A percentile compares a stretch with the other conserved stretches of the same genome.
Evolutionary conservation across 2,888 invertebrate species (phyloP).

Genomic region (Tipula vernalis): DNA sequence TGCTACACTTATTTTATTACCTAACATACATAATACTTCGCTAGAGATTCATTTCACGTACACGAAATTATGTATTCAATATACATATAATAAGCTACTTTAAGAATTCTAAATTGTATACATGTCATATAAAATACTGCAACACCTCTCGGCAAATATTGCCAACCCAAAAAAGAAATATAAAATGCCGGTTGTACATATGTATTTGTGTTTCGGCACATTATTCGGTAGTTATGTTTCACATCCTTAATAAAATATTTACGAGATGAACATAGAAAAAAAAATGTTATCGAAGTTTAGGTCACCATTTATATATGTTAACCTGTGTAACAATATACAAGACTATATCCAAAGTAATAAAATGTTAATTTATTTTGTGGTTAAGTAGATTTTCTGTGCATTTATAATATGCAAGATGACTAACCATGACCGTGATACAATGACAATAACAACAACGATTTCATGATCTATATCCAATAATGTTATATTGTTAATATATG

Average conservation of each 20-base stretch:
- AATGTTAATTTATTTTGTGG: neutral
- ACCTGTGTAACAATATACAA: neutral
- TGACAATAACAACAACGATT: neutral
- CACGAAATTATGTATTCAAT: neutral
- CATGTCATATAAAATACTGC: neutral
- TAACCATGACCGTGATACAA: neutral
- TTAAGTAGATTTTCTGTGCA: neutral
- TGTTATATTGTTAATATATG: neutral
- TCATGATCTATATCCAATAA: neutral
- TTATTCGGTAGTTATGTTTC: neutral
- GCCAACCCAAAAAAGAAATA: neutral
- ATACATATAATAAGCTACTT: neutral
- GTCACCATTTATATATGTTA: neutral
- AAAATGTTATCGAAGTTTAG: neutral
- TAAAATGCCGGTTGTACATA: neutral
- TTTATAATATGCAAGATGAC: neutral
- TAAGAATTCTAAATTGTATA: neutral
- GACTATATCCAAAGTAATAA: neutral
- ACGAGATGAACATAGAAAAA: neutral
- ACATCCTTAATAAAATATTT: neutral
- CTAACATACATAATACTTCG: neutral
- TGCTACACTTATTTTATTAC: neutral
- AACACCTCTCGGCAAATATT: neutral
- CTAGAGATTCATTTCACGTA: conserved; percentile 4
- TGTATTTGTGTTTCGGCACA: neutral